Conservation (phyloP, 2,797 vertebrate species). For the Denticeps clupeoides region DNA sequence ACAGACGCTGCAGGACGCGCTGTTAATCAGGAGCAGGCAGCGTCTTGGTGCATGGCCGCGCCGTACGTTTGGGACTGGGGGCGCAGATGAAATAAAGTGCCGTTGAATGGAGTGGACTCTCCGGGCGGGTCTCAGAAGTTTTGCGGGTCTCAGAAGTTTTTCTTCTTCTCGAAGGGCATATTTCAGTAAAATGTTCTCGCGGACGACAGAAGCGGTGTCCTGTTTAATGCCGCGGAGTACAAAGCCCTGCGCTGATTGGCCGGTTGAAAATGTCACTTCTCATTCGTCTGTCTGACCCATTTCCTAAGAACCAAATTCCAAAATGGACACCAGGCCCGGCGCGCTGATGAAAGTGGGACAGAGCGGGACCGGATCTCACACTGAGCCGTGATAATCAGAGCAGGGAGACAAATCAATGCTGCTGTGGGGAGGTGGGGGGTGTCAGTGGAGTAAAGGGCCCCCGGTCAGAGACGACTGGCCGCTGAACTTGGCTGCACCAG, state of each 20-base stretch:
- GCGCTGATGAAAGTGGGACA: slow-evolving; percentile 39
- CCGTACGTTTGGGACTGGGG: background rate
- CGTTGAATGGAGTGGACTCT: background rate
- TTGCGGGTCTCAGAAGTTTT: too few species aligned
- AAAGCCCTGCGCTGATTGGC: too few species aligned
- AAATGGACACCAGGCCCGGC: slow-evolving; percentile 19
- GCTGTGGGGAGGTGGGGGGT: slow-evolving; percentile 9
- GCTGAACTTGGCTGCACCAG: background rate
- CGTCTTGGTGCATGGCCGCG: background rate
- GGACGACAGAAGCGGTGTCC: too few species aligned
- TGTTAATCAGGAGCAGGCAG: slow-evolving; percentile 3
- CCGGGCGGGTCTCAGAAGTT: too few species aligned
- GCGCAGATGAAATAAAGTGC: background rate
- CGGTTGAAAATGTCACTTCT: background rate
- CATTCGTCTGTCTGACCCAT: slow-evolving; percentile 12
- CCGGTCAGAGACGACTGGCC: slow-evolving; percentile 2
- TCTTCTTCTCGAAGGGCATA: too few species aligned
- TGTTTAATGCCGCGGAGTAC: too few species aligned
- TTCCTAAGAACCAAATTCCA: slow-evolving; percentile 2
- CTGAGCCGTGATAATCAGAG: slow-evolving; percentile 23
- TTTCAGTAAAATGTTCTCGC: too few species aligned
- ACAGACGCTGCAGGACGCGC: background rate
- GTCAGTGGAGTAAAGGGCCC: slow-evolving; percentile 4
- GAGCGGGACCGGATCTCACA: slow-evolving; percentile 28
- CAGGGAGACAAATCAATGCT: slow-evolving; percentile 15